phyloP scores from a whole-genome alignment of 1,140 invertebrate genomes.

The Mizuhopecten yessoensis region DNA sequence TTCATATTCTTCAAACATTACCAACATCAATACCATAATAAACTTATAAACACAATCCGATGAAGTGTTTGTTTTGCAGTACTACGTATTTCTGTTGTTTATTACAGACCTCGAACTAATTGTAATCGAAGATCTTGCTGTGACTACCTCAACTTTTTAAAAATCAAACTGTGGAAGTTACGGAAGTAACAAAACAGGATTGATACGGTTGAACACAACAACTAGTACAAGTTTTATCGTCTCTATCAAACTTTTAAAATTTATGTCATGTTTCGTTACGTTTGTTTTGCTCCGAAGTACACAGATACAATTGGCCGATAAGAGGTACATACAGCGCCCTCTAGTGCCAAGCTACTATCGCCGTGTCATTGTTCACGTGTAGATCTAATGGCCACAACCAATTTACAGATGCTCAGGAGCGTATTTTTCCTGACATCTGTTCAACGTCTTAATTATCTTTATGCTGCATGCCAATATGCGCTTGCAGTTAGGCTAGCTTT shows the following conservation, averaged over 20 bases:
- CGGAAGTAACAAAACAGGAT: too few species aligned
- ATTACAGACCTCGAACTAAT: too few species aligned
- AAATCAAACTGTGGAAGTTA: too few species aligned
- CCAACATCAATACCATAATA: too few species aligned
- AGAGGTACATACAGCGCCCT: not conserved
- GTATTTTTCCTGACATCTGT: conserved; percentile 11
- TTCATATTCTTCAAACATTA: too few species aligned
- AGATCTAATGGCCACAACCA: not conserved
- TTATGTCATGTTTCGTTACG: not conserved
- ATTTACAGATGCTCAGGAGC: conserved; percentile 3
- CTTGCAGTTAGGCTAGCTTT: not conserved
- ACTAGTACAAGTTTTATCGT: not conserved
- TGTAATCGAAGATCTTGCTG: too few species aligned
- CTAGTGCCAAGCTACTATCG: not conserved
- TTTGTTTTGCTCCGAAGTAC: not conserved
- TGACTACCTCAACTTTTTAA: too few species aligned
- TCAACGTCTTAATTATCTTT: conserved; percentile 23
- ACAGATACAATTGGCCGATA: not conserved
- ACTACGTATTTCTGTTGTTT: too few species aligned
- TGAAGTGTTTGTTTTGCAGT: too few species aligned
- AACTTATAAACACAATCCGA: too few species aligned
- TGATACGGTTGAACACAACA: not conserved
- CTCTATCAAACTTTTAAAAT: not conserved
- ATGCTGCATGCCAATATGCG: not conserved
- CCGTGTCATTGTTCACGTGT: conserved; percentile 30